Evolutionary conservation across 2,888 invertebrate genomes (phyloP).

Genomic region (Epiperipatus broadwayi): DNA sequence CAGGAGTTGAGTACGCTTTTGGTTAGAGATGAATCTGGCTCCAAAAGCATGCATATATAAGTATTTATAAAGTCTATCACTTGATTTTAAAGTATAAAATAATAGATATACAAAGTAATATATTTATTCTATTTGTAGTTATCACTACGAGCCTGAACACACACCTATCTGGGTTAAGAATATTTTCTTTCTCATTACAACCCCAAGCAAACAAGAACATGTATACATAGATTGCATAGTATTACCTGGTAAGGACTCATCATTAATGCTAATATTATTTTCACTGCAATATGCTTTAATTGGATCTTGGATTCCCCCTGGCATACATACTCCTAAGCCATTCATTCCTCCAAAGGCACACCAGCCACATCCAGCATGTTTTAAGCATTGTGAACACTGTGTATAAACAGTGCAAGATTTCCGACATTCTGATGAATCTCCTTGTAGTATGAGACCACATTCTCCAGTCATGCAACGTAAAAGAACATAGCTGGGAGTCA

Average conservation of each 20-base stretch:
- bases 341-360: slow-evolving; percentile 43
- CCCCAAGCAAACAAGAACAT: no score
- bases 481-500: slow-evolving; percentile 65
- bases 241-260: slow-evolving; percentile 18
- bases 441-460: slow-evolving; percentile 53
- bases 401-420: slow-evolving; percentile 59
- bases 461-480: slow-evolving; percentile 75
- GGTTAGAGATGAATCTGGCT: no score
- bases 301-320: slow-evolving; percentile 50
- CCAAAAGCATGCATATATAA: no score
- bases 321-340: slow-evolving; percentile 57
- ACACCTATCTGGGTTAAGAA: no score
- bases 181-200: no score
- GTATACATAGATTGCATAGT: neutral
- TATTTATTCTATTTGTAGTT: no score
- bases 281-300: slow-evolving; percentile 18
- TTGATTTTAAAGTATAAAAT: no score
- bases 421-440: slow-evolving; percentile 46
- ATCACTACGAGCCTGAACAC: no score
- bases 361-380: slow-evolving; percentile 83
- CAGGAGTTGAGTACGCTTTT: no score
- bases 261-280: slow-evolving; percentile 18
- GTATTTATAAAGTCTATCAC: no score
- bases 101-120: no score
- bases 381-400: slow-evolving; percentile 67